Conservation (phyloP, 2,113 vertebrate species). For the Machaerirhynchus nigripectus region DNA sequence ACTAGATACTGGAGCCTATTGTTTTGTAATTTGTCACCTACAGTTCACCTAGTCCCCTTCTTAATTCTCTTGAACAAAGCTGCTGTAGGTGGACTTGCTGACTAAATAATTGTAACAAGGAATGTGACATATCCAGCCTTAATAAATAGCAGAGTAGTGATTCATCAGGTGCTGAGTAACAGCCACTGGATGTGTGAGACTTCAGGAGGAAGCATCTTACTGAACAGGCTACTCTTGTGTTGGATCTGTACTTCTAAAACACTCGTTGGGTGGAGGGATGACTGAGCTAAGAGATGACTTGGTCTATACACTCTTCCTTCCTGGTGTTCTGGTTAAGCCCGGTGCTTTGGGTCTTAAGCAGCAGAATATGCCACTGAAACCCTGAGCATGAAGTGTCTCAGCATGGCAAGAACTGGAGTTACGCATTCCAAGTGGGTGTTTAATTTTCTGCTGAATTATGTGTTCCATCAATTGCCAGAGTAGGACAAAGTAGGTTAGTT, state of each 20-base stretch:
- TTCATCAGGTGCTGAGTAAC: conserved; percentile 20
- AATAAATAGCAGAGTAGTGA: not conserved
- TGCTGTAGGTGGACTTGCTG: not conserved
- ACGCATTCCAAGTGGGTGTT: not conserved
- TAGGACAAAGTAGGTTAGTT: not conserved
- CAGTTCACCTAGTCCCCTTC: not conserved
- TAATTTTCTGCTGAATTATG: not conserved
- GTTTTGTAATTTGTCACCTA: not conserved
- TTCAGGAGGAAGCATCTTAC: not conserved
- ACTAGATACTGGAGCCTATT: not conserved
- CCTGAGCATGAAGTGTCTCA: not conserved
- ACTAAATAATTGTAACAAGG: not conserved
- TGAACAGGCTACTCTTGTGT: not conserved
- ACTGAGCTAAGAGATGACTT: not conserved
- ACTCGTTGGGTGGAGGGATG: not conserved
- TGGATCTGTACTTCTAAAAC: not conserved
- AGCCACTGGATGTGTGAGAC: not conserved
- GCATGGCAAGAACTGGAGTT: not conserved
- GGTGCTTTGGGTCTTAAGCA: not conserved
- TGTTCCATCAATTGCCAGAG: conserved; percentile 24
- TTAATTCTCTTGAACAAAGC: not conserved
- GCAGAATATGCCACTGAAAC: not conserved
- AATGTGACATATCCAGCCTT: not conserved
- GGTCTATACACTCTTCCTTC: not conserved
- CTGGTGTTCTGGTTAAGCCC: not conserved